Base-by-base conservation (phyloP, 2,888 invertebrate genomes). In the Scaptodrosophila latifasciaeformis region DNA sequence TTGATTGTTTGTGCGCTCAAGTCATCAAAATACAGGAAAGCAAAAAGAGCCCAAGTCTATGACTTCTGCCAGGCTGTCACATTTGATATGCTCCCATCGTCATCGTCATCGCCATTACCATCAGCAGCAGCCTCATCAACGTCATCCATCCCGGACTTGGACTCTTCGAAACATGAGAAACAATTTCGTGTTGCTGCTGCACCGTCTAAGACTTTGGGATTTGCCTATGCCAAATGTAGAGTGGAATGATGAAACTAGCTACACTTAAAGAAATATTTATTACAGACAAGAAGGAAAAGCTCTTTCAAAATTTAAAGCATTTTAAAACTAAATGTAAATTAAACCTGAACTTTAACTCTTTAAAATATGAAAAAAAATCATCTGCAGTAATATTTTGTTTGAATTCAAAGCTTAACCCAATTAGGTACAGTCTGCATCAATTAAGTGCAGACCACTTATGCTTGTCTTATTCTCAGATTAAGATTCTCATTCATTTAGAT, bases 21-120 rank as follows among this genome's bases (percentile, higher is more conserved):
- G 48, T 57, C 62, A 52, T 60, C 48, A 46, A 37, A 58, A 44
- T 24, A 27, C 37, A 34, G 50, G 44, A 19, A 13, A 29, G 19
- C 21, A 15, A 29, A 43, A 27, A 35, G 35, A 35, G 44, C 35
- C 24, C 3, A 24, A 24, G 29, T 44, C 71, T 44, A 49, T 53
- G 70, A 76, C 66, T 76, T 63, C 59, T 61, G 69, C 67, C 53
- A 49, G 47, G 51, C 70, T 72, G 72, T 72, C 72, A 79, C 70
- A 72, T 79, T 76, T 72, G 72, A 72, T 76, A 74, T 44, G 74
- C 64, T 47, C 10, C 2, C 37, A 24, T 24, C 24, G 24, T 7
- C 24, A 24, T 24, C 24, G 7, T 24, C 24, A 24, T 5, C 24
- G 24, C 7, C 24, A 24, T 7, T 5, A 7, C 7, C 24, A 24